Evolutionary conservation across 2,113 vertebrate species (phyloP), one percentile per base, ranked within the genome.

Genomic region (Caloenas nicobarica): DNA sequence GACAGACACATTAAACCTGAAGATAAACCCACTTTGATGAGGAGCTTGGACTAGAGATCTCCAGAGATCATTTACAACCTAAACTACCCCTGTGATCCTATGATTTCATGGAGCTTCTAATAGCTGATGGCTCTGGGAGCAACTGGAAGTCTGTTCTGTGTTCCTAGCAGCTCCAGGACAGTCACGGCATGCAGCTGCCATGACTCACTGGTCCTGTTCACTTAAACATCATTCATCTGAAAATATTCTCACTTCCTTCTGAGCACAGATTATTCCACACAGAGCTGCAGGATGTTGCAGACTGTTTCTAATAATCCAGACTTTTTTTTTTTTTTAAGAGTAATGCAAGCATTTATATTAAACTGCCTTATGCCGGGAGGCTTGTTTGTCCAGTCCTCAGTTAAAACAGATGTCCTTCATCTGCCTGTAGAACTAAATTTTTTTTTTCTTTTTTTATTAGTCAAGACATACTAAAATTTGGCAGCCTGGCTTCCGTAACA

Each of bases 121-220:
- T 16, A 93, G 64, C 24, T 83, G 62, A 83, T 73, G 79, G 46
- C 58, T 94, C 48, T 56, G 68, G 34, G 88, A 96, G 56, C 53
- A 91, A 86, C 62, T 65, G 57, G 33, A 91, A 94, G n/a, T 70
- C 91, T 96, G 82, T 71, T 95, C 56, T 78, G 66, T 86, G 91
- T 87, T 77, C 88, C 70, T 74, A 66, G 26, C 79, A 94, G 85
- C 46, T 96, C n/a, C 82, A 86, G 64, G 58, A 90, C 79, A 89
- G 74, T 42, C 89, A 88, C 48, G 86, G 74, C 33, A 62, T 56
- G 68, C 88, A 95, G 86, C 89, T 97, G 93, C 81, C 69, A 42
- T 96, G 96, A 96, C 81, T 96, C 93, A 85, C n/a, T 24, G 40
- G 36, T 89, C 56, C 68, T 88, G 74, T 42, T 94, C 73, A 74